These are phyloP conservation scores for Drosophila subsilvestris DNA, from an alignment of 2,888 invertebrate species.

Conservation along the genomic window DNA sequence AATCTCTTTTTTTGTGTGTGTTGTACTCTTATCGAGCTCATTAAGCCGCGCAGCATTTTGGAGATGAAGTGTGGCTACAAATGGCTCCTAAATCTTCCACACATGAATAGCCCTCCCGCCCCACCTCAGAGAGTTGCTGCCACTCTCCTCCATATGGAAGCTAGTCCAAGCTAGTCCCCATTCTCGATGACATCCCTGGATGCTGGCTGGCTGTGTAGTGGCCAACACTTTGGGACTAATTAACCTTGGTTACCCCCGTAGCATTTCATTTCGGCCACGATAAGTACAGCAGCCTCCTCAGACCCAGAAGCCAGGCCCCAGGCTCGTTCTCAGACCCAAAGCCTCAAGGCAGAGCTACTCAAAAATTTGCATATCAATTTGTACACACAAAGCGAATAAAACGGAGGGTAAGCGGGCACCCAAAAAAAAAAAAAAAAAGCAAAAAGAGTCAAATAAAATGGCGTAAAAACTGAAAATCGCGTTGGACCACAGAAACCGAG, in stretches of 20 bases:
- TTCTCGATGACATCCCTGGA: slow-evolving; percentile 28
- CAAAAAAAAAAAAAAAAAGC: slow-evolving; percentile 11
- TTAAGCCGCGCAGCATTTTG: slow-evolving; percentile 3
- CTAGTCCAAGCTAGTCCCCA: slow-evolving; percentile 2
- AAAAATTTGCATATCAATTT: slow-evolving; percentile 81
- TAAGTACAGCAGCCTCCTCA: slow-evolving; percentile 34
- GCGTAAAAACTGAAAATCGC: slow-evolving; percentile 70
- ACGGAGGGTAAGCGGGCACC: slow-evolving; percentile 6
- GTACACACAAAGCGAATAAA: slow-evolving; percentile 60
- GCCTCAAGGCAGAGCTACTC: slow-evolving; percentile 33
- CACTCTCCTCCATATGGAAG: background rate
- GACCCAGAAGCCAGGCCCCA: slow-evolving; percentile 1
- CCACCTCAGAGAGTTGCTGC: background rate
- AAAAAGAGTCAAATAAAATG: slow-evolving; percentile 53
- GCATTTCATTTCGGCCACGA: slow-evolving; percentile 43
- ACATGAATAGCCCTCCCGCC: too few species aligned
- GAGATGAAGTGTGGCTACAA: background rate
- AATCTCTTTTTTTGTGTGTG: background rate
- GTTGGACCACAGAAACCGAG: slow-evolving; percentile 42
- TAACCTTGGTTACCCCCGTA: slow-evolving; percentile 58
- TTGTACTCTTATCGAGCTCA: slow-evolving; percentile 15
- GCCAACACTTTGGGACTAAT: slow-evolving; percentile 69
- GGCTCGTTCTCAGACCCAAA: slow-evolving; percentile 27
- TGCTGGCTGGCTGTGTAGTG: slow-evolving; percentile 24
- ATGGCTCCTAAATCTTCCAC: background rate